These are phyloP conservation scores for Pantherophis alleghaniensis DNA, from an alignment of 2,797 vertebrate genomes.

Conservation along the genomic window DNA sequence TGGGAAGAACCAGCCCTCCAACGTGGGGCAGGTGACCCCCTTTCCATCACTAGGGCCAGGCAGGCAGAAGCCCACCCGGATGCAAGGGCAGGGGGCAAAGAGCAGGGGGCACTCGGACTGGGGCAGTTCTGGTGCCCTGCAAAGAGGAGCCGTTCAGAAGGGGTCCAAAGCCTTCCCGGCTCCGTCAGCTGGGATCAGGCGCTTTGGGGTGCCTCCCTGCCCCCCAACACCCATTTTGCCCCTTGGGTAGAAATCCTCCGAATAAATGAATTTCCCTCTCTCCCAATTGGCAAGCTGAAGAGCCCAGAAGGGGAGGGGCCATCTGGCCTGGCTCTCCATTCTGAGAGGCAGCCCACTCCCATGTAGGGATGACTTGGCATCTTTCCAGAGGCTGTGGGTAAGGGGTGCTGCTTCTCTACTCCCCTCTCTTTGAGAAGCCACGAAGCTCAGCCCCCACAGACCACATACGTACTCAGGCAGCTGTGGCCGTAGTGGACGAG, in stretches of 20 bases:
- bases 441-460: not conserved
- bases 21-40: not conserved
- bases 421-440: not conserved
- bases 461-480: constrained; percentile 81
- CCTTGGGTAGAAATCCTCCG: not conserved
- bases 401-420: not conserved
- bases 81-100: not conserved
- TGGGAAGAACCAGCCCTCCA: not conserved
- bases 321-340: not conserved
- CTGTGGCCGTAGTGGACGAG: constrained; percentile 98
- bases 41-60: not conserved
- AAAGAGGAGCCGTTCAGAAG: not conserved
- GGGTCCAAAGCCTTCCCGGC: not conserved
- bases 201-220: no score
- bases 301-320: not conserved
- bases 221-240: not conserved
- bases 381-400: not conserved
- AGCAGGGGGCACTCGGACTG: not conserved
- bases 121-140: not conserved
- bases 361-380: not conserved
- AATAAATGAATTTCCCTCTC: not conserved
- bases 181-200: not conserved
- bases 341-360: not conserved
- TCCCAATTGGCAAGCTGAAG: not conserved
- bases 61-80: not conserved